These are phyloP conservation scores for Agonopterix heracliana DNA, from an alignment of 2,888 invertebrate species.

Conservation along the genomic window DNA sequence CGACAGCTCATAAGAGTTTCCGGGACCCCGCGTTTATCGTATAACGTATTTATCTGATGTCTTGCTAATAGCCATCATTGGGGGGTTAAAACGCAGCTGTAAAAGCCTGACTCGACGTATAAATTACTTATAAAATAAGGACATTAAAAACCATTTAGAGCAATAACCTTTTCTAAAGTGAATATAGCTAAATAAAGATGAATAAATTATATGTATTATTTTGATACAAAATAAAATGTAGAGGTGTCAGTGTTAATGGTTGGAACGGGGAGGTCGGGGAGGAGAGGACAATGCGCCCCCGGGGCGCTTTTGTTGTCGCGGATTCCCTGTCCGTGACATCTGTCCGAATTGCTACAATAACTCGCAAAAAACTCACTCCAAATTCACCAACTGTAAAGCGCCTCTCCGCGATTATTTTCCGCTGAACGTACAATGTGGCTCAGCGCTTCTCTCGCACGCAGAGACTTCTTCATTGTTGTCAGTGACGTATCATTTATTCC, in stretches of 20 bases:
- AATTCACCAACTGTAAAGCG: constrained; percentile 60
- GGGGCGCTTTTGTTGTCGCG: constrained; percentile 65
- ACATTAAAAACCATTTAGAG: constrained; percentile 74
- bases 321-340: constrained; percentile 71
- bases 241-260: constrained; percentile 71
- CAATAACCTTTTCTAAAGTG: constrained; percentile 60
- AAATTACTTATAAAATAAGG: constrained; percentile 68
- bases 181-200: constrained; percentile 61
- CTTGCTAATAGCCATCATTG: constrained; percentile 61
- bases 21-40: constrained; percentile 43
- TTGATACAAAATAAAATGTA: constrained; percentile 61
- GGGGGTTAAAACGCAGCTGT: constrained; percentile 66
- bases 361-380: constrained; percentile 68
- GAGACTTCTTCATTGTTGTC: constrained; percentile 62
- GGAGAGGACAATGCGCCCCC: constrained; percentile 65
- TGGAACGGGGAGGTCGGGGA: constrained; percentile 50
- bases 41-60: constrained; percentile 55
- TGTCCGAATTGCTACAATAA: constrained; percentile 73
- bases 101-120: constrained; percentile 44
- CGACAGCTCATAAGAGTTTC: constrained; percentile 45
- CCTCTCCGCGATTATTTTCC: constrained; percentile 53
- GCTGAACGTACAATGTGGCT: constrained; percentile 48
- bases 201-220: constrained; percentile 66
- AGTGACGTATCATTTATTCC: constrained; percentile 64
- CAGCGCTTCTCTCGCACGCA: constrained; percentile 28